A percentile compares a stretch with the other conserved stretches of the same genome.
Evolutionary conservation across 2,888 invertebrate genomes (phyloP).

Genomic region (Cactoblastis cactorum): DNA sequence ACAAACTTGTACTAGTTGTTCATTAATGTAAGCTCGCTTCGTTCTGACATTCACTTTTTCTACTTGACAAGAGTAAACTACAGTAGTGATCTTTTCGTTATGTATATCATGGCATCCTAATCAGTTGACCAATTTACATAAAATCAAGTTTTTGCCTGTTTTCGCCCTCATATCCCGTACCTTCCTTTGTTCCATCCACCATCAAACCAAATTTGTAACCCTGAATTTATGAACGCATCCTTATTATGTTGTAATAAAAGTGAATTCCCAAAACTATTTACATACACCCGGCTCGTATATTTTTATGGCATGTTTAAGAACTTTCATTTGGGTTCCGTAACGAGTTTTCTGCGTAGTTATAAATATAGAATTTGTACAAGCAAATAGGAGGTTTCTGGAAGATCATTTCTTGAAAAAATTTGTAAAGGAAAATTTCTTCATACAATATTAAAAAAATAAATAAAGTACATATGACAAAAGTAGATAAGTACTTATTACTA

Average conservation of each 20-base stretch:
- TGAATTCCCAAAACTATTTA: slow-evolving; percentile 7
- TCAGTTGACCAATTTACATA: slow-evolving; percentile 6
- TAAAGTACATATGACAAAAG: no score
- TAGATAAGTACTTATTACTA: no score
- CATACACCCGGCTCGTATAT: slow-evolving; percentile 5
- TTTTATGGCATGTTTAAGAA: slow-evolving; percentile 3
- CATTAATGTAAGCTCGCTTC: neutral
- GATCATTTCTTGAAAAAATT: neutral
- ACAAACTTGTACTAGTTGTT: no score
- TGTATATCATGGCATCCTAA: neutral
- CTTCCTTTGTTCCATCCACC: neutral
- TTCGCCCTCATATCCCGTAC: neutral
- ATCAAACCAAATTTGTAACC: neutral
- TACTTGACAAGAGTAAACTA: neutral
- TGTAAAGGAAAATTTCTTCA: no score
- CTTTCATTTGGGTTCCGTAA: slow-evolving; percentile 3
- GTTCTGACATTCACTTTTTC: neutral
- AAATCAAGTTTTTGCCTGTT: neutral
- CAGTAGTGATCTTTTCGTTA: slow-evolving; percentile 1
- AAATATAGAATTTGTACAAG: neutral
- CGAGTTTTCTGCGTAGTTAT: neutral
- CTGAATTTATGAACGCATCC: slow-evolving; percentile 2
- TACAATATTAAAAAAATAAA: no score
- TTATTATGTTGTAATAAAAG: slow-evolving; percentile 9
- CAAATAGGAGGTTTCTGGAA: neutral